Conservation (phyloP, 2,888 invertebrate genomes). For the Acanthopleura granulata region DNA sequence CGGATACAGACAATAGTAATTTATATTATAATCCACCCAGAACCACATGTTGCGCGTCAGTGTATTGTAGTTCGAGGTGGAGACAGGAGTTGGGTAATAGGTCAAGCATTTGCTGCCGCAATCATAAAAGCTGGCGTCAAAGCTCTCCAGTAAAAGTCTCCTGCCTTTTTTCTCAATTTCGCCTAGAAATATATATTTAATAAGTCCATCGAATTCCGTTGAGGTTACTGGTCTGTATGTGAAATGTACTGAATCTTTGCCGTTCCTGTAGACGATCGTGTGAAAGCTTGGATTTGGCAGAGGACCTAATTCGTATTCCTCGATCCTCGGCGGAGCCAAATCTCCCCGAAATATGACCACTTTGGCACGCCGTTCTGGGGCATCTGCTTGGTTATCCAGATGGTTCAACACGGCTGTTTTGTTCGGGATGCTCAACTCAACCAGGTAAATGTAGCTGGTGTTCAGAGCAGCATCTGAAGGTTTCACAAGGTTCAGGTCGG, state of each 20-base stretch:
- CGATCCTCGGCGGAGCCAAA: slow-evolving; percentile 31
- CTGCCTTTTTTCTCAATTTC: slow-evolving; percentile 27
- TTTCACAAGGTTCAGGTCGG: neutral
- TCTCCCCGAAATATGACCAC: slow-evolving; percentile 38
- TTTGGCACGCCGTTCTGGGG: slow-evolving; percentile 41
- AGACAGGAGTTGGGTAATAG: slow-evolving; percentile 25
- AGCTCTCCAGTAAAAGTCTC: slow-evolving; percentile 29
- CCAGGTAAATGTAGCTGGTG: slow-evolving; percentile 34
- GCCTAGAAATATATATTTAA: slow-evolving; percentile 20
- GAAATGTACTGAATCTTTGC: slow-evolving; percentile 28
- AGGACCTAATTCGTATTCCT: slow-evolving; percentile 46
- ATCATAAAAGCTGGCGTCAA: slow-evolving; percentile 24
- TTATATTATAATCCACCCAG: slow-evolving; percentile 32
- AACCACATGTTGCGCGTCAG: slow-evolving; percentile 36
- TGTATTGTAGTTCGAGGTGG: slow-evolving; percentile 24
- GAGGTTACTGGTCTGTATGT: slow-evolving; percentile 31
- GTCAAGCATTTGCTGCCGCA: slow-evolving; percentile 34
- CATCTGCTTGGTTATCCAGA: slow-evolving; percentile 31
- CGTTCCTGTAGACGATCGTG: slow-evolving; percentile 21
- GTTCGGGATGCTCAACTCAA: slow-evolving; percentile 43
- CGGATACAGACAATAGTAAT: slow-evolving; percentile 43
- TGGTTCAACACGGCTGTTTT: slow-evolving; percentile 37
- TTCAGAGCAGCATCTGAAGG: slow-evolving; percentile 20
- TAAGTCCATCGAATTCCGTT: slow-evolving; percentile 26
- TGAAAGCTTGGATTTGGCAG: slow-evolving; percentile 40